Evolutionary conservation across 2,888 invertebrate genomes (phyloP).

Genomic region (Tyria jacobaeae): DNA sequence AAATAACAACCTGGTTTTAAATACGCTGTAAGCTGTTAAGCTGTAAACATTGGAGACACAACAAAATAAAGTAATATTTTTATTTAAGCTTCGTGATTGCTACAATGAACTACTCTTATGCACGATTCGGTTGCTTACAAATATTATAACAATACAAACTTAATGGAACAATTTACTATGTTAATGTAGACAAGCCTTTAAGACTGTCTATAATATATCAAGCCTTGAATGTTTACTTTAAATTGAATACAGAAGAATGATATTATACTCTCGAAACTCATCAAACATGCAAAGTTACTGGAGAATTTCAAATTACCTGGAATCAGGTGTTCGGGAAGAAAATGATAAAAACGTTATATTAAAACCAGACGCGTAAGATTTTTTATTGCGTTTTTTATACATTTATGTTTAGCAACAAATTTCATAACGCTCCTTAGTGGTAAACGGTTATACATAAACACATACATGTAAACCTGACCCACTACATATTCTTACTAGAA

Average conservation of each 20-base stretch:
- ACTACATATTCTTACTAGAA: no score
- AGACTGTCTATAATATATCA: not conserved
- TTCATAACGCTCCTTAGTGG: no score
- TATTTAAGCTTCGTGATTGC: not conserved
- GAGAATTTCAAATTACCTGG: slow-evolving; percentile 28
- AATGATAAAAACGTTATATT: not conserved
- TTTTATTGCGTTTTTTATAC: no score
- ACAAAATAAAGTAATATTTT: not conserved
- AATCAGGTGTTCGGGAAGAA: slow-evolving; percentile 33
- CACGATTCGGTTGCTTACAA: not conserved
- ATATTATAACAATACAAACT: not conserved
- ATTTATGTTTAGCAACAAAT: no score
- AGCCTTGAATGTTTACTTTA: not conserved
- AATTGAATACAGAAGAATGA: slow-evolving; percentile 11
- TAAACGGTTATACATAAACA: no score
- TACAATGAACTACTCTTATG: not conserved
- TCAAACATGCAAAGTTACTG: slow-evolving; percentile 32
- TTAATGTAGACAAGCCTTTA: not conserved
- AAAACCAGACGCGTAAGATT: no score
- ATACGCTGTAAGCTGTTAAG: not conserved
- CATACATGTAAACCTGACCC: no score
- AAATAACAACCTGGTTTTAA: no score
- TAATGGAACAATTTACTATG: not conserved
- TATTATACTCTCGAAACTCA: slow-evolving; percentile 27
- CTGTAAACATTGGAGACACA: not conserved